Evolutionary conservation across 1,140 invertebrate species (phyloP), one percentile per base, ranked within the genome.

Genomic region (Leucophenga varia): DNA sequence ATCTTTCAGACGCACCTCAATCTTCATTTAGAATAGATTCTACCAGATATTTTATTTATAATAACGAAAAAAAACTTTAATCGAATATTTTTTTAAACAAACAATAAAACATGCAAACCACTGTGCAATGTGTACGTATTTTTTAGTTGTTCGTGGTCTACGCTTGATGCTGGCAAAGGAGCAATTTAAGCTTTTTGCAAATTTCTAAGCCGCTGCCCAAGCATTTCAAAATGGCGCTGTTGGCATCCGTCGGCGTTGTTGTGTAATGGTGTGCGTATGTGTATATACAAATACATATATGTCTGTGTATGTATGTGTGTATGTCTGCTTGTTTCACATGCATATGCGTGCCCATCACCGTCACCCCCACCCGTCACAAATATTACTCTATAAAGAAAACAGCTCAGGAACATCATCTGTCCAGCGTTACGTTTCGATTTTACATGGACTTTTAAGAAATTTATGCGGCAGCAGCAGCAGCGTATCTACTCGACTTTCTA

Each of bases 161-260:
- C 28, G 12, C 28, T 9, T 38, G 28, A 3, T 20, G 34, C 31
- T 25, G 16, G 42, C 37, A 28, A 19, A 28, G 16, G 34, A 18
- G 22, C 20, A 17, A 25, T 12, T 65, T 65, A 67, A 54, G 63
- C 63, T 65, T 63, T 65, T 55, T 57, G 55, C 63, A 65, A 63
- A 65, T 57, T 65, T 59, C n/a, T 54, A 65, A 61, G 55, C 58
- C 44, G 35, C 35, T 16, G 7, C 12, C 35, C 9, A 17, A 37
- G 13, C 12, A 34, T 5, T 8, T 4, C 43, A 65, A 53, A 51
- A 52, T 57, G 58, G 51, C 65, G 52, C 52, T 55, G 46, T 65
- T 58, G 47, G 61, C 52, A n/a, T n/a, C n/a, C n/a, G n/a, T n/a
- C 55, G 65, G 43, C 58, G 61, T 65, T 58, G 58, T 64, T 61